phyloP scores from a whole-genome alignment of 2,797 vertebrate species.

The Phoeniculus purpureus region DNA sequence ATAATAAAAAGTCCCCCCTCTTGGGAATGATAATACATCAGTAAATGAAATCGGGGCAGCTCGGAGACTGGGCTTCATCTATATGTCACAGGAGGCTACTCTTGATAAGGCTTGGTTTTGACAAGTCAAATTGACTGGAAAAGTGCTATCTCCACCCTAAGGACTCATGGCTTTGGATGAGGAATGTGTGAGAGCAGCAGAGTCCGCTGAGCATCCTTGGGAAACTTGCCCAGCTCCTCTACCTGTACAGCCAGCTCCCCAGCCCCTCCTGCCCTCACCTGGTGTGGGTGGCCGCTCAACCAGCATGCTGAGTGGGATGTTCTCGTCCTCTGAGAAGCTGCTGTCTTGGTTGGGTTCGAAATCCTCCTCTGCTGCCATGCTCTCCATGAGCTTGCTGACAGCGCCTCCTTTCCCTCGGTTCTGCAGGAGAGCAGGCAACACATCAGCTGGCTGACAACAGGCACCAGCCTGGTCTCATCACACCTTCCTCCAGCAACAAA shows the following conservation, averaged over 20 bases:
- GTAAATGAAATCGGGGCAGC: not conserved
- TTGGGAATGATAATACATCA: not conserved
- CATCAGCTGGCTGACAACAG: constrained; percentile 1
- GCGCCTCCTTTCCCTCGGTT: constrained; percentile 92
- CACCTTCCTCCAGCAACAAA: not conserved
- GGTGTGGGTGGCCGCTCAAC: constrained; percentile 86
- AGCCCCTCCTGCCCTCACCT: constrained; percentile 76
- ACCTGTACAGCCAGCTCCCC: not conserved
- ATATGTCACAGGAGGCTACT: not conserved
- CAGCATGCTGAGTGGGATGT: constrained; percentile 78
- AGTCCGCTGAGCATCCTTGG: not conserved
- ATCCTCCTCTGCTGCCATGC: constrained; percentile 98
- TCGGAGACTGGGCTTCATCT: not conserved
- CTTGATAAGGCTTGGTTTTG: not conserved
- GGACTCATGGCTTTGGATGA: not conserved
- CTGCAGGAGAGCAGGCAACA: constrained; percentile 46
- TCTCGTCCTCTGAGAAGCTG: constrained; percentile 98
- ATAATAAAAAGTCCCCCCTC: not conserved
- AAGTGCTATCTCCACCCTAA: not conserved
- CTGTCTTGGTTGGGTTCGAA: constrained; percentile 98
- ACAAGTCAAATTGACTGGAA: not conserved
- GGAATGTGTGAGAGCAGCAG: not conserved
- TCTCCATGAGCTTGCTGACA: constrained; percentile 97
- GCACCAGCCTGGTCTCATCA: not conserved
- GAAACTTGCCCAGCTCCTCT: not conserved